These are phyloP conservation scores for Erpobdella octoculata DNA, from an alignment of 2,888 invertebrate genomes.

Conservation along the genomic window DNA sequence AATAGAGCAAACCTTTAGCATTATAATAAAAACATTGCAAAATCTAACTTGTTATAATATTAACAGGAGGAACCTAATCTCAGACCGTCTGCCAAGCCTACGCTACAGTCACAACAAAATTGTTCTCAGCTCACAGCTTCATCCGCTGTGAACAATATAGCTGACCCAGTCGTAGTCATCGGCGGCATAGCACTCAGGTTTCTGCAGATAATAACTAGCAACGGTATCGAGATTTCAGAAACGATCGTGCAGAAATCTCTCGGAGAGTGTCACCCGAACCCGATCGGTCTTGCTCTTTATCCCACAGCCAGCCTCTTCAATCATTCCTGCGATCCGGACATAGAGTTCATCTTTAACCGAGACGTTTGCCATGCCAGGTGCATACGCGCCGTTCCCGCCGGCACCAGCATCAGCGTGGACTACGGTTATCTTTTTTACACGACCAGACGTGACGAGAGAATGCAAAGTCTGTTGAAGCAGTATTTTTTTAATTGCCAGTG, in stretches of 20 bases:
- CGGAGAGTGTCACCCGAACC: conserved; percentile 35
- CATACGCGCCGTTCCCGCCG: conserved; percentile 40
- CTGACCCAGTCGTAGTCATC: neutral
- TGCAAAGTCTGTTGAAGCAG: conserved; percentile 60
- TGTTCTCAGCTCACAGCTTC: no score
- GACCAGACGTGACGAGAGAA: conserved; percentile 57
- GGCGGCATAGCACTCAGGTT: conserved; percentile 38
- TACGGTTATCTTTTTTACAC: conserved; percentile 58
- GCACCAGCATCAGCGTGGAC: conserved; percentile 66
- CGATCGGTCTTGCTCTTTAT: conserved; percentile 68
- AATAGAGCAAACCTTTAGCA: no score
- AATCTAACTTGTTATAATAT: no score
- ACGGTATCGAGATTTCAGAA: conserved; percentile 48
- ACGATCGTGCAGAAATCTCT: conserved; percentile 51
- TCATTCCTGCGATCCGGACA: conserved; percentile 70
- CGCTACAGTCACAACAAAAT: no score
- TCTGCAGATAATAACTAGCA: conserved; percentile 38
- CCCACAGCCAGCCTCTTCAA: conserved; percentile 80
- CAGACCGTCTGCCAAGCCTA: no score
- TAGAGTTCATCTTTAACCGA: conserved; percentile 62
- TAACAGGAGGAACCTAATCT: no score
- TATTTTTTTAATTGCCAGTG: conserved; percentile 76
- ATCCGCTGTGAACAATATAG: no score
- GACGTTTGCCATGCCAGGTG: conserved; percentile 66
- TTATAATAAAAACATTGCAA: no score